These are phyloP conservation scores for Hymenopus coronatus DNA, from an alignment of 2,888 invertebrate species.

Conservation along the genomic window DNA sequence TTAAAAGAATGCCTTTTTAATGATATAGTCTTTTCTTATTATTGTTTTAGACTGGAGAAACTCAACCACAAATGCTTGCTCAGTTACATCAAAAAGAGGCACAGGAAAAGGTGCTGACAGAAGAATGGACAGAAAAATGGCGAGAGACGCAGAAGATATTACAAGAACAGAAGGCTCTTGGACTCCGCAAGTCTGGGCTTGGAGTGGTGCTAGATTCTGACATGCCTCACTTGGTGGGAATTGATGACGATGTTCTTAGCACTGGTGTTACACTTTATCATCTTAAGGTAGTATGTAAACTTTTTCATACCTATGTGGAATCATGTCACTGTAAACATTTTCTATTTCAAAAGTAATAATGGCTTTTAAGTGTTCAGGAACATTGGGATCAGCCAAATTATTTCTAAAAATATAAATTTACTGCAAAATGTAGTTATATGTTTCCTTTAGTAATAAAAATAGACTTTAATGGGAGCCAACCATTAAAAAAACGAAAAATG, in stretches of 20 bases:
- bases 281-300: constrained; percentile 60
- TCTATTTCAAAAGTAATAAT: no score
- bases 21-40: background rate
- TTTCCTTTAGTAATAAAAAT: no score
- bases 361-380: no score
- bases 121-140: constrained; percentile 94
- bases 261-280: constrained; percentile 91
- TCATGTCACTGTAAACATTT: no score
- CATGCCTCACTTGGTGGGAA: constrained; percentile 87
- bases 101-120: constrained; percentile 76
- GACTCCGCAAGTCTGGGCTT: constrained; percentile 79
- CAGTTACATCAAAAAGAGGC: constrained; percentile 88
- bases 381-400: no score
- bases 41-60: background rate
- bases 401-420: no score
- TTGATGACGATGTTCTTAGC: constrained; percentile 84
- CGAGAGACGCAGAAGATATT: constrained; percentile 83
- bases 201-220: constrained; percentile 89
- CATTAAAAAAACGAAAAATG: no score
- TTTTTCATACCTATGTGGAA: no score
- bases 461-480: no score
- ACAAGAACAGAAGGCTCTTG: constrained; percentile 83
- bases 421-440: no score
- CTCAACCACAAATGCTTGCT: constrained; percentile 66
- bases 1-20: no score